Percentiles rank a stretch among this genome's conserved stretches.
These are phyloP conservation scores for Batillaria attramentaria DNA, from an alignment of 1,140 invertebrate species.

Conservation along the genomic window DNA sequence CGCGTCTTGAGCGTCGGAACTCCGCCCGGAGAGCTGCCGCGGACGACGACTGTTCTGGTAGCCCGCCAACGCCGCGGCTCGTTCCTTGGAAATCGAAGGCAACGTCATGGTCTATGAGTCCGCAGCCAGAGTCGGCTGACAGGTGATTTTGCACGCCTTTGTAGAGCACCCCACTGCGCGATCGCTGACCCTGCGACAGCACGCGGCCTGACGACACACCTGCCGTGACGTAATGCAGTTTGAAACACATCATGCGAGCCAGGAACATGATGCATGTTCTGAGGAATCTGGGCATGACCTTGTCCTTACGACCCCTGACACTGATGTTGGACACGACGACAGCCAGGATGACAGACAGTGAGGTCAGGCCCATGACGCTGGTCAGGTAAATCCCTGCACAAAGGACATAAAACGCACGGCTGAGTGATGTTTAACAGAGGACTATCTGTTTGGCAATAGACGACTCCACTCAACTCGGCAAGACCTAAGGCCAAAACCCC, in stretches of 20 bases:
- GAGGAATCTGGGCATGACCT: conserved; percentile 53
- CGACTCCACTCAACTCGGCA: no score
- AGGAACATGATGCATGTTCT: conserved; percentile 33
- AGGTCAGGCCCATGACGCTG: conserved; percentile 69
- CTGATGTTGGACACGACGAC: conserved; percentile 66
- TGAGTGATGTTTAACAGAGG: no score
- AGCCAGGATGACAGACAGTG: conserved; percentile 69
- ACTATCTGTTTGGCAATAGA: no score
- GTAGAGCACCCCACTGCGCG: conserved; percentile 20
- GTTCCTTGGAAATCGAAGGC: conserved; percentile 24
- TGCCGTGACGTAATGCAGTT: conserved; percentile 45
- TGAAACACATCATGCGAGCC: conserved; percentile 48
- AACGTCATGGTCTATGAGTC: conserved; percentile 56
- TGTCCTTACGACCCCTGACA: conserved; percentile 48
- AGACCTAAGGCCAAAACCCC: no score
- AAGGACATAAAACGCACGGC: no score
- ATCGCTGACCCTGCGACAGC: background rate
- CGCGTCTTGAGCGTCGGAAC: background rate
- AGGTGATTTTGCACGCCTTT: conserved; percentile 34
- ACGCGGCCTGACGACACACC: background rate
- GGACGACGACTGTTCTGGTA: background rate
- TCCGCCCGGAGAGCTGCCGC: background rate
- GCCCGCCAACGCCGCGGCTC: background rate
- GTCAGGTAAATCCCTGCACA: conserved; percentile 70
- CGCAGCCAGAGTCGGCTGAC: conserved; percentile 59